A percentile compares a stretch with the other conserved stretches of the same genome.
These are phyloP conservation scores for Xestia c-nigrum DNA, from an alignment of 2,888 invertebrate genomes.

Conservation along the genomic window DNA sequence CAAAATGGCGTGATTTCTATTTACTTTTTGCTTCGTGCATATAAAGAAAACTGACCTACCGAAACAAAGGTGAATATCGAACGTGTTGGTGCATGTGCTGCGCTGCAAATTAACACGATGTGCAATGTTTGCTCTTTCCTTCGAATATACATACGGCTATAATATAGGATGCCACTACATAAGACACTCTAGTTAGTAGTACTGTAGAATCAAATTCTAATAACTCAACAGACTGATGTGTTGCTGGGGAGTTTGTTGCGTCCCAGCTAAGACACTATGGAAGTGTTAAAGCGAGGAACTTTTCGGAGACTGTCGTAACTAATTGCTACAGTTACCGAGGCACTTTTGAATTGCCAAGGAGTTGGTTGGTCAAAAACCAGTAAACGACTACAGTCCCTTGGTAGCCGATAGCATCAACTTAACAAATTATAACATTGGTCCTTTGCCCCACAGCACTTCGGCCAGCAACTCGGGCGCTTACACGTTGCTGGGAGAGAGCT, in stretches of 20 bases:
- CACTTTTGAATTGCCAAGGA: neutral
- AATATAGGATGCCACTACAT: neutral
- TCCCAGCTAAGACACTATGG: neutral
- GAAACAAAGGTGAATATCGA: conserved; percentile 7
- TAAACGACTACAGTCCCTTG: neutral
- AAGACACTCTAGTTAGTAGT: neutral
- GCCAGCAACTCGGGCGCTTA: conserved; percentile 87
- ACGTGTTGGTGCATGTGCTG: neutral
- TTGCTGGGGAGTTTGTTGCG: neutral
- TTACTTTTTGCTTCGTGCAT: conserved; percentile 17
- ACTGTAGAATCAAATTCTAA: neutral
- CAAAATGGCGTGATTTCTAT: conserved; percentile 29
- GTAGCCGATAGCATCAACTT: neutral
- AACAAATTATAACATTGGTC: neutral
- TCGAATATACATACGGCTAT: neutral
- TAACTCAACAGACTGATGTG: neutral
- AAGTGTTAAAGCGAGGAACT: neutral
- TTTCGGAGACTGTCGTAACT: neutral
- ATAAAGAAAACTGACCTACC: conserved; percentile 39
- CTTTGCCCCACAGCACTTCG: conserved; percentile 78
- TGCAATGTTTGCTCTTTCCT: neutral
- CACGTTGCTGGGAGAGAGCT: conserved; percentile 86
- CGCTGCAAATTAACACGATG: neutral
- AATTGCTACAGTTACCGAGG: neutral
- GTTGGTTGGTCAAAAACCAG: neutral